These are phyloP conservation scores for Pipistrellus pipistrellus DNA, from an alignment of 2,797 vertebrate species.

Conservation along the genomic window DNA sequence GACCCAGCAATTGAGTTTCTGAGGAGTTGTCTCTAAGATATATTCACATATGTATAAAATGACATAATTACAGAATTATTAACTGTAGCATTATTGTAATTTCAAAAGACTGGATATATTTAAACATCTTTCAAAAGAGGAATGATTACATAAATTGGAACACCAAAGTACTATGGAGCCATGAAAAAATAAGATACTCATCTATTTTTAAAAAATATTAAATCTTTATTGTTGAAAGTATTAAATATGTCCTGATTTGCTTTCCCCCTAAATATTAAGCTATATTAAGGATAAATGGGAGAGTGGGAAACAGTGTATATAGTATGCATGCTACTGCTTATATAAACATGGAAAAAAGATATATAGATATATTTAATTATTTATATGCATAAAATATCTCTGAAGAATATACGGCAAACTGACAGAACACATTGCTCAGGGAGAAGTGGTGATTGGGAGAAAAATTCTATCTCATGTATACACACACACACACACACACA, in stretches of 20 bases:
- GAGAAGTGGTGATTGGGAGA: not conserved
- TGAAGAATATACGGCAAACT: not conserved
- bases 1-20: conserved; percentile 45
- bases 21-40: conserved; percentile 15
- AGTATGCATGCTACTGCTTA: not conserved
- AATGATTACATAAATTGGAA: not conserved
- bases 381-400: not conserved
- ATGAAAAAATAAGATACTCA: not conserved
- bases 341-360: not conserved
- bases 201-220: not conserved
- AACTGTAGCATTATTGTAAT: conserved; percentile 19
- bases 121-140: not conserved
- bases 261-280: too few relatives aligned
- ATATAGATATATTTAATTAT: not conserved
- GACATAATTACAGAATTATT: not conserved
- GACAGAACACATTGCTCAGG: not conserved
- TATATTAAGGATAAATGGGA: not conserved
- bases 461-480: not conserved
- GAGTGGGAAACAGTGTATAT: not conserved
- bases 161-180: not conserved
- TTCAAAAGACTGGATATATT: not conserved
- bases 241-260: too few relatives aligned
- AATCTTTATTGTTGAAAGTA: too few relatives aligned
- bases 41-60: not conserved
- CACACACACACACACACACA: too few relatives aligned